Base-by-base conservation (phyloP, 2,888 invertebrate species). In the Pharmacophagus antenor region DNA sequence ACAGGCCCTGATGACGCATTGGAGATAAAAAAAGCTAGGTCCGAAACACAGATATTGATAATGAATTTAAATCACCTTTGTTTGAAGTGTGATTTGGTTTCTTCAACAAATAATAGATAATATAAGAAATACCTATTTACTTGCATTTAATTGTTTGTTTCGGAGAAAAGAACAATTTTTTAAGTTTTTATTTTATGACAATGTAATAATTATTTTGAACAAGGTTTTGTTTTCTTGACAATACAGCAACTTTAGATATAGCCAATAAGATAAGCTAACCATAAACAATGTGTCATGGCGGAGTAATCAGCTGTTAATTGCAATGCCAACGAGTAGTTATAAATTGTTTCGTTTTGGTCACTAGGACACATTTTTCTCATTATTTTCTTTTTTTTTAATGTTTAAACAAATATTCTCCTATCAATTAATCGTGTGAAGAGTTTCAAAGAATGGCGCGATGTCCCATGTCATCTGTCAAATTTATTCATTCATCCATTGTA, bases 231-330 rank as follows among this genome's bases (percentile, higher is more conserved):
- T 15, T 37, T 37, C n/a, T 37, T 3, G n/a, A n/a, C 5, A 37
- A 37, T 6, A 4, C 18, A 18, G 61, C 56, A 61, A 56, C 59
- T 54, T 54, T 49, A n/a, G 20, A 55, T 22, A 55, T 31, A 50
- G 59, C 50, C 31, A 50, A 49, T 47, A 56, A 17, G 56, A 47
- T 56, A 60, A 60, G 51, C 55, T 60, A 55, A 64, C 66, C 70
- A 74, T 67, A 76, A 70, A 75, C 70, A 76, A 74, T 69, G 79
- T 82, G 84, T 81, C 85, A 87, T 87, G 88, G 88, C 87, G 86
- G 83, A 83, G 82, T 88, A 86, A 89, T 89, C 88, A 88, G 88
- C 88, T 88, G 88, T 82, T 88, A 84, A 82, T 85, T 84, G 85
- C 83, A 80, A 86, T 88, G 84, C 80, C 80, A 82, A 72, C 72